A percentile compares a stretch with the other conserved stretches of the same genome.
phyloP scores from a whole-genome alignment of 2,888 invertebrate species.

The Taenaris catops region DNA sequence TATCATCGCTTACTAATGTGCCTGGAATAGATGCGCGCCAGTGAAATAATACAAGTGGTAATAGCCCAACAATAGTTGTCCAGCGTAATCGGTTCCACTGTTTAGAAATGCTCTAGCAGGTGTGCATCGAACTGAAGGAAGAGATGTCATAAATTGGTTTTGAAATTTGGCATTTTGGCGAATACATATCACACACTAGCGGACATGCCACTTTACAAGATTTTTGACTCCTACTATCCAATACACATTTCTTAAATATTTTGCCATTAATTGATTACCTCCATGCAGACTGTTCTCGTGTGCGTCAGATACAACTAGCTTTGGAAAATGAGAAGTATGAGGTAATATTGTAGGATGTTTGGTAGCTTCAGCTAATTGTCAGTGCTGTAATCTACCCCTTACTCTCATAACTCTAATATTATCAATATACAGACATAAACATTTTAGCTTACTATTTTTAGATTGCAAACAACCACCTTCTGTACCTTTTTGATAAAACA shows the following conservation, averaged over 20 bases:
- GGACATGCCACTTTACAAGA: neutral
- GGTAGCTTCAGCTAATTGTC: conserved; percentile 13
- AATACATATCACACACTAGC: neutral
- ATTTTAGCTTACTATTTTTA: conserved; percentile 13
- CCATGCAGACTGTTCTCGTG: no score
- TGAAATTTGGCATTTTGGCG: neutral
- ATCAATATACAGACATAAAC: conserved; percentile 26
- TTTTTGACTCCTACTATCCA: neutral
- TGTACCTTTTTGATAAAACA: conserved; percentile 19
- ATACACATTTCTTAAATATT: conserved; percentile 7
- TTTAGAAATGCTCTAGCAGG: neutral
- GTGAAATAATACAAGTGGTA: no score
- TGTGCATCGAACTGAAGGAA: neutral
- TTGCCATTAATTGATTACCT: conserved; percentile 23
- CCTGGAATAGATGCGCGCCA: no score
- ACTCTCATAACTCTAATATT: conserved; percentile 25
- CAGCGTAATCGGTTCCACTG: conserved; percentile 3
- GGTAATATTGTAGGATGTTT: conserved; percentile 29
- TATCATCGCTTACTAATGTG: no score
- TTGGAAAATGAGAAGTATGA: conserved; percentile 22
- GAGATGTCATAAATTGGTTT: neutral
- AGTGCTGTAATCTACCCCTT: conserved; percentile 25
- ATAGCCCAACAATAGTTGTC: no score
- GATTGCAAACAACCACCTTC: neutral
- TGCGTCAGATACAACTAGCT: no score